Conservation (phyloP, 2,797 vertebrate genomes). For the Okamejei kenojei region DNA sequence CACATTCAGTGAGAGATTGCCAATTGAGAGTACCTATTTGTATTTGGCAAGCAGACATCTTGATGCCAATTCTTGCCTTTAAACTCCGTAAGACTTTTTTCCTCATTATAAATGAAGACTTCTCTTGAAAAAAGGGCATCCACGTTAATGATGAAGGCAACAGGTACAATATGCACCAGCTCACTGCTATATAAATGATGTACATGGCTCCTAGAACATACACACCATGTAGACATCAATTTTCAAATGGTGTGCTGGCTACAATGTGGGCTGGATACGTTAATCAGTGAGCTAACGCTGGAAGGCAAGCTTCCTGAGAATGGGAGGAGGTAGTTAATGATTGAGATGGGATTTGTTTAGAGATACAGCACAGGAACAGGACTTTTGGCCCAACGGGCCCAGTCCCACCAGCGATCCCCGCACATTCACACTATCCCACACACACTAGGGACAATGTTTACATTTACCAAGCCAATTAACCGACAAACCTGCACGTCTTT, state of each 20-base stretch:
- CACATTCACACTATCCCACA: no score
- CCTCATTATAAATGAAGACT: not conserved
- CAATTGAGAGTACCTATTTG: not conserved
- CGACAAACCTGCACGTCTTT: no score
- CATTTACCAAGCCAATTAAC: no score
- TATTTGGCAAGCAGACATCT: not conserved
- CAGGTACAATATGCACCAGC: not conserved
- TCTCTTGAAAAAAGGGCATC: not conserved
- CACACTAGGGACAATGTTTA: no score
- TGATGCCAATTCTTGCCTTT: not conserved
- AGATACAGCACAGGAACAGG: no score
- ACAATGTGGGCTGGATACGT: not conserved
- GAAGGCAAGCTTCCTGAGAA: not conserved
- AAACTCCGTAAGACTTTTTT: not conserved
- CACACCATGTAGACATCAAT: no score
- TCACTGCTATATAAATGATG: not conserved
- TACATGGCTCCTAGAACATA: not conserved
- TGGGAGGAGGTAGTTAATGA: constrained; percentile 1
- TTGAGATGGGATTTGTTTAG: not conserved
- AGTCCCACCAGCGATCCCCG: no score
- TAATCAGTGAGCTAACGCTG: not conserved
- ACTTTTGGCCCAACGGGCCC: no score
- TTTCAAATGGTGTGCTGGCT: not conserved
- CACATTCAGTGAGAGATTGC: constrained; percentile 3
- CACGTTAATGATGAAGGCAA: not conserved